Evolutionary conservation across 2,113 vertebrate species (phyloP), one percentile per base, ranked within the genome.

Genomic region (Corythoichthys haematopterus): DNA sequence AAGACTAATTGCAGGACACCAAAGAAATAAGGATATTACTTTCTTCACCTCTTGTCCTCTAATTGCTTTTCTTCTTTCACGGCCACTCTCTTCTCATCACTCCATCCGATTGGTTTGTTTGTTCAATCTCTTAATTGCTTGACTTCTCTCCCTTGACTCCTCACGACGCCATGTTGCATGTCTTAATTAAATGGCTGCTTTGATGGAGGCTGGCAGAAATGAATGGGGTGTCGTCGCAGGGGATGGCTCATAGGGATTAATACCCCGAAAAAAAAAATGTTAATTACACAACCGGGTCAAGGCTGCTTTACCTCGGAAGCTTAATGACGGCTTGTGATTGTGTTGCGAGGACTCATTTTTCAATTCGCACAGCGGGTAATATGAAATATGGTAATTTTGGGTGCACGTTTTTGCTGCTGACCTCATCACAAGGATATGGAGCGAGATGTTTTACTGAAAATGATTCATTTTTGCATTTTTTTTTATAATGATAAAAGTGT

Each of bases 201-300:
- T 68, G 77, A 56, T 53, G 61, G 57, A 66, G 52, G 66, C 52
- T 61, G 66, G 62, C 61, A 52, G 60, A 74, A 74, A 69, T 7
- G 48, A 70, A 52, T 45, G 56, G 65, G 70, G 56, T 7, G 73
- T 20, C 45, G 40, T 28, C 16, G 52, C 50, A 65, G 60, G 69
- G 56, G 20, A 13, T 28, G 64, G 64, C 37, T 46, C 68, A 6
- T 70, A 75, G 74, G 52, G 77, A 85, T 84, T 84, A 85, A 88
- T 81, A 77, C 85, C 40, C 40, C 85, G 52, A 45, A 43, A 80
- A 85, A 75, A 72, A 84, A 81, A 77, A 74, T 14, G 76, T 84
- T 90, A 90, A 90, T 91, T 89, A 85, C 77, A 80, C 84, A 87
- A 87, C 80, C 86, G 88, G 90, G 89, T 90, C 89, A 87, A 68